Base-by-base conservation (phyloP, 2,797 vertebrate genomes). In the Poecilia gillii region DNA sequence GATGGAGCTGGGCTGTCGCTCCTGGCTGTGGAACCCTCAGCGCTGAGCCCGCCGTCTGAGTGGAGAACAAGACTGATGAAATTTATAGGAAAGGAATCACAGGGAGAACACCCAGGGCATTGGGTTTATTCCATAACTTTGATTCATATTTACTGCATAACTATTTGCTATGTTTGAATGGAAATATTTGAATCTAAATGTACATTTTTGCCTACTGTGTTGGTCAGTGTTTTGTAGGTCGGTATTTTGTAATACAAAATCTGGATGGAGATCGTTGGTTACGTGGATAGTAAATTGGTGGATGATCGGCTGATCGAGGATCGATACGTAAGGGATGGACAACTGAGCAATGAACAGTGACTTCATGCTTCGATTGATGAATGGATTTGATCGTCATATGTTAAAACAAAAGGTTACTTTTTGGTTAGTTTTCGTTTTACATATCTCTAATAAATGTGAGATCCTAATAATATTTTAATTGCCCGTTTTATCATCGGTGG, bases 1-100 rank as follows among this genome's bases (percentile, higher is more conserved):
- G 91, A 88, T 0, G 96, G 97, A 39, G 96, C 96, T 0, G 97
- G 97, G 75, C 97, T 98, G 84, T 98, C 97, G 73, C 97, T 98
- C 73, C 97, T 95, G 16, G 92, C 92, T 6, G 96, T 78, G 6
- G 93, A 91, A 9, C 92, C 90, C 0, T 98, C 97, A 68, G 93
- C 47, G 62, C 91, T 92, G 78, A 88, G 89, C 77, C 95, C 92
- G n/a, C 90, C 90, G 74, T 98, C 97, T 98, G 28, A 55, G 66
- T 45, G 23, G 68, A 64, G 31, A 4, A 81, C 6, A n/a, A 51
- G 3, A 9, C 1, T 39, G 20, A 75, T 7, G 9, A n/a, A 13
- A 41, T 45, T 71, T 71, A 12, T 28, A 43, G 11, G 12, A 14
- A 6, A 43, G 11, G 39, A 41, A 70, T 12, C 39, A 25, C 23